Evolutionary conservation across 2,797 vertebrate genomes (phyloP).

Genomic region (Muscicapa comitata): DNA sequence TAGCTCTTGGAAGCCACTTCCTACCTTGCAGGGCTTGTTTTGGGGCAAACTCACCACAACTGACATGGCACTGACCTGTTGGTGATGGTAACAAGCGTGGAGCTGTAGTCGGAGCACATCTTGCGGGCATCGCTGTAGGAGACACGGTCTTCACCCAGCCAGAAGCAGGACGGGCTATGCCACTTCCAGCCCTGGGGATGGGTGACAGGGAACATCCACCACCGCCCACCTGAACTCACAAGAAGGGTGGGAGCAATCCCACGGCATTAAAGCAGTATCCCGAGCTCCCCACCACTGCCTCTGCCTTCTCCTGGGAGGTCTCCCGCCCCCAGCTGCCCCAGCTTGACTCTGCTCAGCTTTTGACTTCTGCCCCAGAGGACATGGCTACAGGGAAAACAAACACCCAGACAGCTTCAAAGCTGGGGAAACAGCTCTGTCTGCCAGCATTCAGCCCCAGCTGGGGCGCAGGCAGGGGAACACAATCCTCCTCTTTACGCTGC

Average conservation of each 20-base stretch:
- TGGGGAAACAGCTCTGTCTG: not conserved
- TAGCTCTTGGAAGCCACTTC: not conserved
- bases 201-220: not conserved
- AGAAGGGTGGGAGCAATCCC: not conserved
- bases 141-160: conserved; percentile 86
- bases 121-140: conserved; percentile 84
- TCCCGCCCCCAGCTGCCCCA: not conserved
- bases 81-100: conserved; percentile 86
- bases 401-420: conserved; percentile 33
- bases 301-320: not conserved
- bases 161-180: conserved; percentile 95
- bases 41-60: not conserved
- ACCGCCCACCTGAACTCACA: not conserved
- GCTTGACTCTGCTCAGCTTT: not conserved
- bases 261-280: rapidly evolving
- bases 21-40: rapidly evolving
- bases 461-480: not conserved
- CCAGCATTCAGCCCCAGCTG: rapidly evolving
- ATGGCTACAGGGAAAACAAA: not conserved
- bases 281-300: not conserved
- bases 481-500: not conserved
- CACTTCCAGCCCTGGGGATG: conserved; percentile 90
- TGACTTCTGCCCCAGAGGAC: not conserved
- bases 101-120: conserved; percentile 78
- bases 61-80: conserved; percentile 78